Evolutionary conservation across 2,888 invertebrate species (phyloP).

Genomic region (Drosophila prolongata): DNA sequence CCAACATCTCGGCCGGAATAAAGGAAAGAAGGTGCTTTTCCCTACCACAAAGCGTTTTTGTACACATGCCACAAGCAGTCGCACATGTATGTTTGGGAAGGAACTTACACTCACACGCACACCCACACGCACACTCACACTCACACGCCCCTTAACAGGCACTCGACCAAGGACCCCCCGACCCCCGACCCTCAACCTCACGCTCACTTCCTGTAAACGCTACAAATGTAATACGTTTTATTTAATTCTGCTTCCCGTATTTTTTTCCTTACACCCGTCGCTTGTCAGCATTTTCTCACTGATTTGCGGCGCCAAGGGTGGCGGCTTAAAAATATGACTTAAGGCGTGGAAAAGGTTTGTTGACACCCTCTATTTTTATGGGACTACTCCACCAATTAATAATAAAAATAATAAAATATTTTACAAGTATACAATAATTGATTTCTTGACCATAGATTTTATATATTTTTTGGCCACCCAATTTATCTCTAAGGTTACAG

Average conservation of each 20-base stretch:
- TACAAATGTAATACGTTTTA: conserved; percentile 78
- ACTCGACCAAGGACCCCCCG: conserved; percentile 26
- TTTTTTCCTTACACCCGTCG: conserved; percentile 45
- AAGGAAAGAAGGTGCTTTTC: conserved; percentile 32
- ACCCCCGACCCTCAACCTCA: conserved; percentile 12
- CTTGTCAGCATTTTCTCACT: conserved; percentile 76
- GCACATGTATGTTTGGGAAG: conserved; percentile 14
- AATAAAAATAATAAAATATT: no score
- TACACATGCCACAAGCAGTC: conserved; percentile 45
- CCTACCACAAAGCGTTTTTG: conserved; percentile 49
- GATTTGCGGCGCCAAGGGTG: conserved; percentile 63
- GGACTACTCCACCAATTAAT: no score
- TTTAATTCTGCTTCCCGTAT: conserved; percentile 65
- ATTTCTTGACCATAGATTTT: not conserved
- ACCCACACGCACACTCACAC: no score
- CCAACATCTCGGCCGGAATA: conserved; percentile 2
- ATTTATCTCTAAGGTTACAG: not conserved
- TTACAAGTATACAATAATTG: no score
- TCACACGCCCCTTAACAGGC: conserved; percentile 48
- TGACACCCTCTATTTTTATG: conserved; percentile 26
- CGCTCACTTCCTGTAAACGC: conserved; percentile 57
- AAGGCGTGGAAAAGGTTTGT: conserved; percentile 9
- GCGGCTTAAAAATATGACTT: conserved; percentile 62
- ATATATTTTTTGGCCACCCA: not conserved
- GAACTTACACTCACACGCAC: conserved; percentile 12